Evolutionary conservation across 1,140 invertebrate genomes (phyloP).

Genomic region (Pararge aegeria): DNA sequence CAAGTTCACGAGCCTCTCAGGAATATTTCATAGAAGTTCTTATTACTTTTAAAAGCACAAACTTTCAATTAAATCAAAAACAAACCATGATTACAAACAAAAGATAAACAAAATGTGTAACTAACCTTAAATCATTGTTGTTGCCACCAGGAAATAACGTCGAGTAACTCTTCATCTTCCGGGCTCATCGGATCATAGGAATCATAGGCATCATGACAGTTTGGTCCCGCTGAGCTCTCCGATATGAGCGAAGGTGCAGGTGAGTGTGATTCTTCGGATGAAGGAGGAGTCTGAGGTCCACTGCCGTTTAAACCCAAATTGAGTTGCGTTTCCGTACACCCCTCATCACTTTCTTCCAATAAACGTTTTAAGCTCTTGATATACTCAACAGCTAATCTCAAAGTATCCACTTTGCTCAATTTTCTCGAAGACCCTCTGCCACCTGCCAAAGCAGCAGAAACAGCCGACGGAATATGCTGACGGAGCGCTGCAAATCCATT

Average conservation of each 20-base stretch:
- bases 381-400: conserved; percentile 96
- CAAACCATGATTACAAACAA: neutral
- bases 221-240: conserved; percentile 84
- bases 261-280: conserved; percentile 87
- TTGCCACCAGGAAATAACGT: conserved; percentile 94
- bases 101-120: conserved; percentile 23
- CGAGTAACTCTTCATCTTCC: conserved; percentile 94
- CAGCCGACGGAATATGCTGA: conserved; percentile 91
- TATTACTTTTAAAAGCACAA: too few species aligned
- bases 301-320: conserved; percentile 42
- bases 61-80: too few species aligned
- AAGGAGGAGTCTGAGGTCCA: conserved; percentile 80
- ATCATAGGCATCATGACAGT: conserved; percentile 84
- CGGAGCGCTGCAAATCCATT: conserved; percentile 94
- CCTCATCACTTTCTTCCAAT: conserved; percentile 86
- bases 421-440: conserved; percentile 89
- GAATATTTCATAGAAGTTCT: too few species aligned
- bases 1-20: neutral
- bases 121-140: conserved; percentile 79
- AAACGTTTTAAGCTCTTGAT: conserved; percentile 93
- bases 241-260: conserved; percentile 90
- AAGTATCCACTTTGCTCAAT: conserved; percentile 96
- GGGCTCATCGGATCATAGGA: conserved; percentile 91
- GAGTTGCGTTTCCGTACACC: conserved; percentile 67
- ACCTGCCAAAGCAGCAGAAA: conserved; percentile 85